Conservation (phyloP, 2,797 vertebrate species). For the Gymnocypris eckloni region DNA sequence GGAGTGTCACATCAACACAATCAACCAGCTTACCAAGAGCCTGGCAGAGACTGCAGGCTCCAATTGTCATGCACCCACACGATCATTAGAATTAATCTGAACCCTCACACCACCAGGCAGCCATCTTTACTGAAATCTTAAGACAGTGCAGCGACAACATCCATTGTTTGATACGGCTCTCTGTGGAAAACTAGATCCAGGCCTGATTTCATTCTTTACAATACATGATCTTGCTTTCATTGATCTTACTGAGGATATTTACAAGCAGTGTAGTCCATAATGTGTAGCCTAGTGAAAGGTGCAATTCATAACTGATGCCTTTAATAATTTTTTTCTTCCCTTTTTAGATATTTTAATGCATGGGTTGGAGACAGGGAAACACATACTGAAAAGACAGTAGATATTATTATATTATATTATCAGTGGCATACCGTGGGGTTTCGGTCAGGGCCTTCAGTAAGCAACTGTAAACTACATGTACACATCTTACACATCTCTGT, state of each 20-base stretch:
- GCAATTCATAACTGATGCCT: neutral
- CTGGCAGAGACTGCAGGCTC: constrained; percentile 23
- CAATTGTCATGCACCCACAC: constrained; percentile 34
- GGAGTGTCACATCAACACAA: constrained; percentile 37
- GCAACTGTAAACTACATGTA: too few relatives aligned
- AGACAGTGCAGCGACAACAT: constrained; percentile 1
- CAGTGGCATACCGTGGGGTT: too few relatives aligned
- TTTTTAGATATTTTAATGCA: neutral
- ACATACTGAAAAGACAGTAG: neutral
- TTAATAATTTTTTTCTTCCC: neutral
- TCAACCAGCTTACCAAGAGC: constrained; percentile 36
- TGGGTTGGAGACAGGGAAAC: neutral
- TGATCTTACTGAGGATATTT: constrained; percentile 13
- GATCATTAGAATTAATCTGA: constrained; percentile 40
- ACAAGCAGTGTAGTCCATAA: neutral
- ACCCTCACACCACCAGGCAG: constrained; percentile 13
- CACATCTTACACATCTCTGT: too few relatives aligned
- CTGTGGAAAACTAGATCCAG: constrained; percentile 3
- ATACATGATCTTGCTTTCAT: constrained; percentile 3
- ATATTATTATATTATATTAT: neutral
- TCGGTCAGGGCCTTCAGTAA: too few relatives aligned
- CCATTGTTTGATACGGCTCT: constrained; percentile 3
- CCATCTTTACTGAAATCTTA: constrained; percentile 46
- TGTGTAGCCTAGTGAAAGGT: neutral
- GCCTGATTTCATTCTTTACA: constrained; percentile 5